A percentile compares a stretch with the other conserved stretches of the same genome.
phyloP scores from a whole-genome alignment of 2,888 invertebrate species.

The Hydrotaea diabolus region DNA sequence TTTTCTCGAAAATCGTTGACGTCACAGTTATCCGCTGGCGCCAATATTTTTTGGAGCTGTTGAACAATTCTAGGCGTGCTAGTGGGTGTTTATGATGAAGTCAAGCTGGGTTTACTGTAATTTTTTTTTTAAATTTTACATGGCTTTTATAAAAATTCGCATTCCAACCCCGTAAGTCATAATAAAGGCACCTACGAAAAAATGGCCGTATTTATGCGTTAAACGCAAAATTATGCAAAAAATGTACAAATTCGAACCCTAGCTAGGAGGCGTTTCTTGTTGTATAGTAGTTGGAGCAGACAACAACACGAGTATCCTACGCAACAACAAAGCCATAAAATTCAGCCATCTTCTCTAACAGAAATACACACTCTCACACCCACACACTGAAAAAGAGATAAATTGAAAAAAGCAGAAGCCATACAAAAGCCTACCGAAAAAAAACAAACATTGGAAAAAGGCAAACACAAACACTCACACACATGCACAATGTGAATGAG shows the following conservation, averaged over 20 bases:
- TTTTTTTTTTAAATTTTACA: too few relatives aligned
- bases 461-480: slow-evolving; percentile 1
- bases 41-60: too few relatives aligned
- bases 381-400: neutral
- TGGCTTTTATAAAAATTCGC: neutral
- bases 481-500: neutral
- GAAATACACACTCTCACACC: too few relatives aligned
- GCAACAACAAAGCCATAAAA: slow-evolving; percentile 31
- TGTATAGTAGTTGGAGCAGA: neutral
- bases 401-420: slow-evolving; percentile 6
- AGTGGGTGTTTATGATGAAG: too few relatives aligned
- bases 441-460: neutral
- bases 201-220: neutral
- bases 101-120: too few relatives aligned
- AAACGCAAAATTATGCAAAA: slow-evolving; percentile 47
- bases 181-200: neutral
- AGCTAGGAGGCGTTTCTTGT: slow-evolving; percentile 36
- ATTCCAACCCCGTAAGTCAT: neutral
- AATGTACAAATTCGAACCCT: slow-evolving; percentile 29
- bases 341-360: neutral
- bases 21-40: too few relatives aligned
- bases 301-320: neutral
- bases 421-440: slow-evolving; percentile 15
- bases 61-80: too few relatives aligned
- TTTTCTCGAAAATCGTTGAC: too few relatives aligned